Conservation (phyloP, 2,113 vertebrate genomes). For the Podocnemis expansa region DNA sequence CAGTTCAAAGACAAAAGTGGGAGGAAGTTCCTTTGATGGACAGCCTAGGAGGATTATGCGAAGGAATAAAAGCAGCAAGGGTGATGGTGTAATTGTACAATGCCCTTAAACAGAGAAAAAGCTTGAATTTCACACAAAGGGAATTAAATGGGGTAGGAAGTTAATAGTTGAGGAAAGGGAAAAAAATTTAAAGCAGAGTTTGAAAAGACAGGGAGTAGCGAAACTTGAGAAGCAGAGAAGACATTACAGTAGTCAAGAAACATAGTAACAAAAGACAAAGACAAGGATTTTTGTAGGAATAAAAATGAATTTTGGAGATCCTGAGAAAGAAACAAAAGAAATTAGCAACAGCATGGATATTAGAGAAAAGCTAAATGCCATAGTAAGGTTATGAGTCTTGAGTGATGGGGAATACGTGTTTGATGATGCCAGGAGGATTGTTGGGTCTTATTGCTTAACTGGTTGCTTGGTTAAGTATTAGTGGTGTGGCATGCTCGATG, state of each 20-base stretch:
- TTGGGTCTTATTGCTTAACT: background rate
- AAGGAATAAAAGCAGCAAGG: no score
- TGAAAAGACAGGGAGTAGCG: accelerated
- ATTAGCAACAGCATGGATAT: background rate
- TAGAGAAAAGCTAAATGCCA: background rate
- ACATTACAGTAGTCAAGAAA: background rate
- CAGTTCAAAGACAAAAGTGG: background rate
- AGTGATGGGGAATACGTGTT: background rate
- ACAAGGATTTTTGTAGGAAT: background rate
- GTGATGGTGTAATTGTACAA: background rate
- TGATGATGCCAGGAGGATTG: background rate
- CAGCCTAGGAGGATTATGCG: background rate
- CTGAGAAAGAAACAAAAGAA: background rate
- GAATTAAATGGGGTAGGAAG: background rate
- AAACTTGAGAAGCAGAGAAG: background rate
- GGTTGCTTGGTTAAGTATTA: background rate
- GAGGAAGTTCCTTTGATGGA: background rate
- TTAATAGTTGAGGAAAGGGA: background rate
- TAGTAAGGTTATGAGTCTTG: background rate
- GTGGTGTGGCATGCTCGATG: background rate
- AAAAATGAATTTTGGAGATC: background rate
- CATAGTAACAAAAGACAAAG: background rate
- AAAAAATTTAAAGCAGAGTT: background rate
- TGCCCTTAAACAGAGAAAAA: background rate
- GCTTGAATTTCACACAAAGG: background rate